Conservation (phyloP, 2,113 vertebrate species). For the Leucosticte australis region DNA sequence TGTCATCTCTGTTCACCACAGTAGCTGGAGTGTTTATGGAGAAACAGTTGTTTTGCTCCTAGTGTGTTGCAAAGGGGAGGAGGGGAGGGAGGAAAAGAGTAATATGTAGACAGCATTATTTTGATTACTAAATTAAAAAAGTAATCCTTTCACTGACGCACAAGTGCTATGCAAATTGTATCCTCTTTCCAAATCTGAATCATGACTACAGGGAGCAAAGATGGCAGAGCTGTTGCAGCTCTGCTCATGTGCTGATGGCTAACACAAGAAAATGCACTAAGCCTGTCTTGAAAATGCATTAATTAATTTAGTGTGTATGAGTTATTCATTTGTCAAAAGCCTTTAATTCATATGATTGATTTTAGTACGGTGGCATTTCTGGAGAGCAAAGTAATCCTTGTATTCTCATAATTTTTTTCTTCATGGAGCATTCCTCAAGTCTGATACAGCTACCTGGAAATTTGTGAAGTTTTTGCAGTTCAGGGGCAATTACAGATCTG, state of each 20-base stretch:
- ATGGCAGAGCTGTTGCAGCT: background rate
- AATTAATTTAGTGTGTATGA: conserved; percentile 76
- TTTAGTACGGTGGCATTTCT: conserved; percentile 59
- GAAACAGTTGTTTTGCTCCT: conserved; percentile 64
- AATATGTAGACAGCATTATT: background rate
- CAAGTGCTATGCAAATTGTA: background rate
- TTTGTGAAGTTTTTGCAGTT: conserved; percentile 29
- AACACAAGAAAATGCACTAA: background rate
- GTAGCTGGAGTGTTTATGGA: conserved; percentile 62
- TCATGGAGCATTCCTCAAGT: conserved; percentile 24
- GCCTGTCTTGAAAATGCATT: conserved; percentile 61
- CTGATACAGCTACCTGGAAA: conserved; percentile 8
- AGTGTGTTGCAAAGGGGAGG: background rate
- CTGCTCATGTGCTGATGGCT: background rate
- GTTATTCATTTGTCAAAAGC: conserved; percentile 82
- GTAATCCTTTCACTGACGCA: background rate
- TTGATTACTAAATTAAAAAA: background rate
- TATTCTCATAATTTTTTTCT: conserved; percentile 54
- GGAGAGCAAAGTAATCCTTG: conserved; percentile 44
- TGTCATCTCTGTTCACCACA: conserved; percentile 83
- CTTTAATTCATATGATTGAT: conserved; percentile 78
- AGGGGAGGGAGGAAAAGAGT: background rate
- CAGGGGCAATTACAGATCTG: conserved; percentile 49
- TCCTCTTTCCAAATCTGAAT: conserved; percentile 30
- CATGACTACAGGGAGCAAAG: background rate